phyloP scores from a whole-genome alignment of 2,797 vertebrate species.

The Chaunax sp. region DNA sequence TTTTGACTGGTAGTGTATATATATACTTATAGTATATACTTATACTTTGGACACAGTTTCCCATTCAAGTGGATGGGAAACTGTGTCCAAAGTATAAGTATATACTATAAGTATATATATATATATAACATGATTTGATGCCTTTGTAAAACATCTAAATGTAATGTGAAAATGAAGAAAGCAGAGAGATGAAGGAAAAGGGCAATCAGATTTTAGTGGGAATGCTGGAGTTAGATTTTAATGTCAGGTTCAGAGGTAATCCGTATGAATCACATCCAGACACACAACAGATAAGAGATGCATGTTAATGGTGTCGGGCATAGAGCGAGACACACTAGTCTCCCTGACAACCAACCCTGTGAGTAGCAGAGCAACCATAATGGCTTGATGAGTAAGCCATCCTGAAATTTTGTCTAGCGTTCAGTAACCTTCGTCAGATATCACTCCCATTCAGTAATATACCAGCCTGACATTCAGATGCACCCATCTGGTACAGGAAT shows the following conservation, averaged over 20 bases:
- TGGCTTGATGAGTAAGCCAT: conserved; percentile 55
- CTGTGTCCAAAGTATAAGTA: too few relatives aligned
- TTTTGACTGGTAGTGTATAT: too few relatives aligned
- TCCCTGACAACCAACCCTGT: conserved; percentile 58
- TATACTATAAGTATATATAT: too few relatives aligned
- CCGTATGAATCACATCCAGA: conserved; percentile 52
- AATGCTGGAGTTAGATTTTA: conserved; percentile 44
- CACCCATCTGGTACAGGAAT: conserved; percentile 49
- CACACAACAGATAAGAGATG: conserved; percentile 52
- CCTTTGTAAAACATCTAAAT: too few relatives aligned
- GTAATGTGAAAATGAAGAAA: conserved; percentile 2
- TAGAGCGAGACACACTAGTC: conserved; percentile 33
- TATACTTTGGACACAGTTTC: too few relatives aligned
- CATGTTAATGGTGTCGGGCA: conserved; percentile 37
- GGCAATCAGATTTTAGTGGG: conserved; percentile 35
- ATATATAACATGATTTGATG: too few relatives aligned
- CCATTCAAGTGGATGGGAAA: too few relatives aligned
- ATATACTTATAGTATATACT: too few relatives aligned
- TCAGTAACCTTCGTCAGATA: conserved; percentile 51
- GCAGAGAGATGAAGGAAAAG: conserved; percentile 18
- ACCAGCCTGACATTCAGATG: conserved; percentile 54
- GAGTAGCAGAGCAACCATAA: conserved; percentile 46
- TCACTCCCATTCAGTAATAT: conserved; percentile 34
- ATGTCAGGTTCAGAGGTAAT: conserved; percentile 66
- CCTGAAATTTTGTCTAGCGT: conserved; percentile 38